Conservation (phyloP, 1,140 invertebrate species). For the Portunus trituberculatus region DNA sequence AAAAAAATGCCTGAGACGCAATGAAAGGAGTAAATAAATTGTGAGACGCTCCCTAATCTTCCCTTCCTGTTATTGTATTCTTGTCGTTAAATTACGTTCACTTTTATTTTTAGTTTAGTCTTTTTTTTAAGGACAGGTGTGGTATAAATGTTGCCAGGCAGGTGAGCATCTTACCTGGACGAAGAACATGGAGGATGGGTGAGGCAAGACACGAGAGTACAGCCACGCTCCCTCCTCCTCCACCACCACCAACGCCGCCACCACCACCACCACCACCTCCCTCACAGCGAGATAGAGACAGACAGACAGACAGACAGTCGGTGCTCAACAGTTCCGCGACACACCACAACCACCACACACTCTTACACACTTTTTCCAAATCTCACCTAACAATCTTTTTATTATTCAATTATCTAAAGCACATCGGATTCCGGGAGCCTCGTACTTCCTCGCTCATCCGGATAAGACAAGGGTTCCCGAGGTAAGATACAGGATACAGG, state of each 20-base stretch:
- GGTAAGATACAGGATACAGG: neutral
- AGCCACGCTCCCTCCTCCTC: neutral
- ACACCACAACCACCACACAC: slow-evolving; percentile 12
- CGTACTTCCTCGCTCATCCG: slow-evolving; percentile 30
- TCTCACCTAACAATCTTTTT: slow-evolving; percentile 50
- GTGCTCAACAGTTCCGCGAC: neutral
- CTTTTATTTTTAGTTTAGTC: no score
- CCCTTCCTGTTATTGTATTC: no score
- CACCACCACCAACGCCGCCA: neutral
- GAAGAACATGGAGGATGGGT: slow-evolving; percentile 7
- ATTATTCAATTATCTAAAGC: slow-evolving; percentile 36
- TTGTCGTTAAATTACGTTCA: no score
- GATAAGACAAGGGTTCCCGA: neutral
- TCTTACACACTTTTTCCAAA: slow-evolving; percentile 28
- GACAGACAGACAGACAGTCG: neutral
- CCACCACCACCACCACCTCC: slow-evolving; percentile 4
- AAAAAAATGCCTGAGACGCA: no score
- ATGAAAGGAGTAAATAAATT: no score
- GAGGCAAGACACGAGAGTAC: neutral
- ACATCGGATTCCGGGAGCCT: slow-evolving; percentile 33
- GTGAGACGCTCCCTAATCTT: no score
- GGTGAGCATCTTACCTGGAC: neutral
- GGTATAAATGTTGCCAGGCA: neutral
- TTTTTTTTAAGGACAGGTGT: neutral
- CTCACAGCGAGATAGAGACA: neutral